Conservation (phyloP, 2,113 vertebrate species). For the Furnarius figulus region DNA sequence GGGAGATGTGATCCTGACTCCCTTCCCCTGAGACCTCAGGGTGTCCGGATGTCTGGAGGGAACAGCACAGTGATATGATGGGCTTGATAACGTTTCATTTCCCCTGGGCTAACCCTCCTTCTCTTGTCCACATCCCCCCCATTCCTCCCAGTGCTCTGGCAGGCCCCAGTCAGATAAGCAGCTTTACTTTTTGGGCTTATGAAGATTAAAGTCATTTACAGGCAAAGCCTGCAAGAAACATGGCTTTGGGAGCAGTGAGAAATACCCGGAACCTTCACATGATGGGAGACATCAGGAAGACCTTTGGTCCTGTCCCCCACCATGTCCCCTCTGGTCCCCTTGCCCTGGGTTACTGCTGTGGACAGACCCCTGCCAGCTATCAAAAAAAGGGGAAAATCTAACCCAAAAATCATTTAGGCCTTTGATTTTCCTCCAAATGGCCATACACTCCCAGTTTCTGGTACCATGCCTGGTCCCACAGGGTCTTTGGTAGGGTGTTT, state of each 20-base stretch:
- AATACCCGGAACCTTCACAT: not conserved
- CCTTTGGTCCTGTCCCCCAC: not conserved
- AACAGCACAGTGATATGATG: accelerated
- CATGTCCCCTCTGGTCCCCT: not conserved
- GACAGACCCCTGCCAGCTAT: not conserved
- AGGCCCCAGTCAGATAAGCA: not conserved
- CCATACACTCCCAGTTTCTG: accelerated
- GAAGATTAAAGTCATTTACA: slow-evolving; percentile 62
- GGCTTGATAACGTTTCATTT: not conserved
- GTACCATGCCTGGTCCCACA: not conserved
- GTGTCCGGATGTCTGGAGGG: accelerated
- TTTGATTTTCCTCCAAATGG: not conserved
- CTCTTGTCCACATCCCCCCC: not conserved
- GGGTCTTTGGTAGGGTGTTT: not conserved
- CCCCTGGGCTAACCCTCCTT: not conserved
- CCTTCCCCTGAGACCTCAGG: accelerated
- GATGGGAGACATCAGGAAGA: not conserved
- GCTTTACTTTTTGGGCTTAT: slow-evolving; percentile 50
- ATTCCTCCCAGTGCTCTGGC: not conserved
- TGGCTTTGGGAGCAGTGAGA: not conserved
- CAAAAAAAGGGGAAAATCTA: not conserved
- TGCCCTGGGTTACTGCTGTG: not conserved
- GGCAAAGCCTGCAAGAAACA: slow-evolving; percentile 26
- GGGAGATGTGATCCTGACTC: not conserved
- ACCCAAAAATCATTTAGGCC: accelerated